phyloP scores from a whole-genome alignment of 2,888 invertebrate genomes.

The Agrochola lychnidis region DNA sequence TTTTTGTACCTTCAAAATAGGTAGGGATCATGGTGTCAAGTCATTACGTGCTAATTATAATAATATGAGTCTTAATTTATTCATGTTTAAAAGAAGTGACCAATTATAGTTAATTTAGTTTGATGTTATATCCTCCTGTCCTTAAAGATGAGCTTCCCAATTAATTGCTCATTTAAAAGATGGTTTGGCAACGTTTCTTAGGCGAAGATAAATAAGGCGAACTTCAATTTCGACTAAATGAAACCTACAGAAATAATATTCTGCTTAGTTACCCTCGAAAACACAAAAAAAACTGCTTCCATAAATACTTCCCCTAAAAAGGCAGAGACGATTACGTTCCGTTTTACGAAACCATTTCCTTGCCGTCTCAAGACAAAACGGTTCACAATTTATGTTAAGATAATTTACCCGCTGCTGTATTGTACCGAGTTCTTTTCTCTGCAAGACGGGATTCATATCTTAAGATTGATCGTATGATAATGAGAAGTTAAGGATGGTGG shows the following conservation, averaged over 20 bases:
- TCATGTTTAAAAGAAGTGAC: background rate
- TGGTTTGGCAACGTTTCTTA: background rate
- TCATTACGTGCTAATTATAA: background rate
- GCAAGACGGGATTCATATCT: constrained; percentile 23
- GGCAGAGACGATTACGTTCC: constrained; percentile 45
- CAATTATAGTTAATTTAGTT: background rate
- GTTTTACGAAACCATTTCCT: constrained; percentile 54
- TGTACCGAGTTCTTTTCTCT: constrained; percentile 40
- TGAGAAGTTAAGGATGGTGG: constrained; percentile 9
- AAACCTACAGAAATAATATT: constrained; percentile 16
- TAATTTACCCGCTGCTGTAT: constrained; percentile 48
- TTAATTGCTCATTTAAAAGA: background rate
- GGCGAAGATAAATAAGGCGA: background rate
- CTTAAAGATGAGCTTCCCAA: background rate
- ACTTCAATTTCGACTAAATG: background rate
- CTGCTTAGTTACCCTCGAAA: constrained; percentile 17
- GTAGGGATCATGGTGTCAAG: background rate
- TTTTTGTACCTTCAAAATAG: background rate
- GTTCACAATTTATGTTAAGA: constrained; percentile 58
- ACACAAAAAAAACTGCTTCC: constrained; percentile 29
- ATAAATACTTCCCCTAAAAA: constrained; percentile 42
- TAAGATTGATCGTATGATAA: constrained; percentile 48
- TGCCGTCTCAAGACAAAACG: constrained; percentile 52
- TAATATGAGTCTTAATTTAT: background rate
- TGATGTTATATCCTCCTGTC: background rate